Base-by-base conservation (phyloP, 2,888 invertebrate genomes). In the Amblyjoppa proteus region DNA sequence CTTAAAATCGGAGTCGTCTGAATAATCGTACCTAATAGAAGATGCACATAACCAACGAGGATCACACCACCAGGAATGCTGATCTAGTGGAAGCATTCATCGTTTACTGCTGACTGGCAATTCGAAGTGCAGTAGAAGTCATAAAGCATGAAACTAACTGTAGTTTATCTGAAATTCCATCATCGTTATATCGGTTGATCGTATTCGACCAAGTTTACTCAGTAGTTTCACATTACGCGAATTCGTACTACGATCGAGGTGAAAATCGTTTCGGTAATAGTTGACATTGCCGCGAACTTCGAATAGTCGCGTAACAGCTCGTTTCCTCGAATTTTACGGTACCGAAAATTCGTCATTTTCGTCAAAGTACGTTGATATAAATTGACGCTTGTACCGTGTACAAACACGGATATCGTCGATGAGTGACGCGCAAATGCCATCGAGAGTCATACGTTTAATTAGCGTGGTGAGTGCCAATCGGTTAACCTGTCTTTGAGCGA, bases 251-350 rank as follows among this genome's bases (percentile, higher is more conserved):
- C 69, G 75, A 75, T 75, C 81, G 49, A n/a, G 25, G 38, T 74
- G 78, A 41, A 78, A 85, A 85, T 75, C 69, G 78, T 77, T 85
- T 70, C 66, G 78, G 69, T 81, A 71, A 85, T 81, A 77, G 77
- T 84, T 77, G 68, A 45, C 64, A 25, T 45, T 64, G 76, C 45
- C 70, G 79, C 77, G 49, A 79, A 79, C 64, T 51, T 64, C 64
- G 53, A 68, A 79, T 51, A 64, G 31, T 75, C 70, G 49, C 25
- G 69, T 80, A 76, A 66, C 70, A 80, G 66, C 64, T 64, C 78
- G 71, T 71, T 79, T 16, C 34, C 11, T 53, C 13, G 3, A 70
- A 41, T 69, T 68, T 71, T 31, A 31, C 49, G 49, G 49, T 4
- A 2, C 38, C 49, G 64, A 49, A 20, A 20, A 20, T 20, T 20